phyloP scores from a whole-genome alignment of 1,140 invertebrate species.

The Brachionus sp. region DNA sequence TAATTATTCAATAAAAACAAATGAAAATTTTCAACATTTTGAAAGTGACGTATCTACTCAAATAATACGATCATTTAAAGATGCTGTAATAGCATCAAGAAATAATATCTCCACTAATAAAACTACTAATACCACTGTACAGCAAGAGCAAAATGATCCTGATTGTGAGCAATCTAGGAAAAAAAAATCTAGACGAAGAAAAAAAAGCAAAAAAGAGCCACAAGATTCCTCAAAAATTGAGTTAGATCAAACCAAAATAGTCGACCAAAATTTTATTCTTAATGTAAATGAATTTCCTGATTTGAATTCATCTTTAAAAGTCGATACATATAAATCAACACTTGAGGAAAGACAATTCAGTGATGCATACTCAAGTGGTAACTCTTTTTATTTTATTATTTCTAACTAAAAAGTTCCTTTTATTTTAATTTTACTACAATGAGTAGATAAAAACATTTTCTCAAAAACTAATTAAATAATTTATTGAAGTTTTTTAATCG shows the following conservation, averaged over 20 bases:
- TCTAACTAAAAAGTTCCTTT: neutral
- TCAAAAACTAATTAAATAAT: no score
- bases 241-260: neutral
- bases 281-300: conserved; percentile 9
- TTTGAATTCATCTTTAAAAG: neutral
- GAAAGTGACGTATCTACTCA: neutral
- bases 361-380: conserved; percentile 20
- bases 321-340: neutral
- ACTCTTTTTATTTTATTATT: neutral
- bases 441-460: neutral
- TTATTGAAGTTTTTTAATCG: no score
- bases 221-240: neutral
- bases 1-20: neutral
- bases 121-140: neutral
- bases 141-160: neutral
- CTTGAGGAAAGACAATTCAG: neutral
- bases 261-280: neutral
- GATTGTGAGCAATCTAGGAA: neutral
- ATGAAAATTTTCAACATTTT: neutral
- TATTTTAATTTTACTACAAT: neutral
- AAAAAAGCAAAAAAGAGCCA: neutral
- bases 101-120: neutral
- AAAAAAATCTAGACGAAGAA: neutral
- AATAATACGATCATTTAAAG: neutral
- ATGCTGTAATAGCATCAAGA: neutral